Percentiles rank a stretch among this genome's conserved stretches.
These are phyloP conservation scores for Rallus limicola DNA, from an alignment of 2,113 vertebrate genomes.

Conservation along the genomic window DNA sequence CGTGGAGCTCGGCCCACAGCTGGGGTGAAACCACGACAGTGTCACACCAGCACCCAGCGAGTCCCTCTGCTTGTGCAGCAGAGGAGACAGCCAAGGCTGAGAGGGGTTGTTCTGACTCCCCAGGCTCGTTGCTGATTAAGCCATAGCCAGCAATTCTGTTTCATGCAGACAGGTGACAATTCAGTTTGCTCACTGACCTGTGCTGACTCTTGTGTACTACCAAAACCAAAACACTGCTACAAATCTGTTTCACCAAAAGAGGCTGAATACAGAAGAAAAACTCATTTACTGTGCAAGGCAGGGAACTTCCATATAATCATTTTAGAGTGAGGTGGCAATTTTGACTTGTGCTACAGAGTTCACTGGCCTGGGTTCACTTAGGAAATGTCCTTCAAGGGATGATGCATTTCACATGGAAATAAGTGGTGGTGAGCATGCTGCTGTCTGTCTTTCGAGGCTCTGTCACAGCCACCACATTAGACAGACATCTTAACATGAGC, in stretches of 20 bases:
- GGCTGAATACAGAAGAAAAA: not conserved
- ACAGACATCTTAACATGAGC: no score
- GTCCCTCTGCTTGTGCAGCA: not conserved
- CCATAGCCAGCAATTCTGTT: not conserved
- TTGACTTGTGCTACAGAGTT: not conserved
- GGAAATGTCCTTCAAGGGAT: not conserved
- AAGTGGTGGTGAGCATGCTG: not conserved
- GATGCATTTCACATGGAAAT: not conserved
- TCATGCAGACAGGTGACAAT: not conserved
- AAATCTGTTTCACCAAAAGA: not conserved
- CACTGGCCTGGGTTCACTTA: not conserved
- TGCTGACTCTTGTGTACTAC: not conserved
- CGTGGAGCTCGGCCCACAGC: no score
- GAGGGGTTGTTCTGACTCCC: not conserved
- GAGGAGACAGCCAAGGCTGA: not conserved
- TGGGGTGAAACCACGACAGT: no score
- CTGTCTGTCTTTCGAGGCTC: not conserved
- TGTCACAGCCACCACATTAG: not conserved
- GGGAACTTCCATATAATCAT: not conserved
- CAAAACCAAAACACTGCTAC: conserved; percentile 3
- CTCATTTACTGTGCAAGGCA: not conserved
- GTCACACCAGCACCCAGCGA: not conserved
- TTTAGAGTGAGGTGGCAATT: not conserved
- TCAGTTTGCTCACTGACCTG: conserved; percentile 34
- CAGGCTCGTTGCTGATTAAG: not conserved